Conservation (phyloP, 2,113 vertebrate genomes). For the Xenopus laevis region DNA sequence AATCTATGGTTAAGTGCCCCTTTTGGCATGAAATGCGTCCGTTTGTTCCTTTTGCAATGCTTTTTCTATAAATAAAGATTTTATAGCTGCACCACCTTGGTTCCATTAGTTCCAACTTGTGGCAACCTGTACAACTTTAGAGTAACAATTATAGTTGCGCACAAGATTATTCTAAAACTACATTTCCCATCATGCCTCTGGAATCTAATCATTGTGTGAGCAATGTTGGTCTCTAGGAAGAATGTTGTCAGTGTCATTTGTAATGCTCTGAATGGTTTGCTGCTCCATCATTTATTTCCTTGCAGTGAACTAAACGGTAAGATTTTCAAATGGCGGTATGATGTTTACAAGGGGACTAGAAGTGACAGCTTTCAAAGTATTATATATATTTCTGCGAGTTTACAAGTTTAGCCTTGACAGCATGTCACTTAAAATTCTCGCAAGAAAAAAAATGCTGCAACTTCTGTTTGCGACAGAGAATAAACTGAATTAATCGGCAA, state of each 20-base stretch:
- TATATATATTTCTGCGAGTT: conserved; percentile 64
- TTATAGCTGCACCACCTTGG: no score
- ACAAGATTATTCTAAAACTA: no score
- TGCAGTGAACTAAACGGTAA: conserved; percentile 17
- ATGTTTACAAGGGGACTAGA: conserved; percentile 69
- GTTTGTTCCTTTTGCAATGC: no score
- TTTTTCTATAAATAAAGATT: no score
- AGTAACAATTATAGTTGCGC: no score
- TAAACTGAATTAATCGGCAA: conserved; percentile 24
- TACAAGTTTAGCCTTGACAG: conserved; percentile 68
- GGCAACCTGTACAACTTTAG: no score
- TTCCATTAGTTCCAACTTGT: no score
- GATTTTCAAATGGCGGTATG: conserved; percentile 49
- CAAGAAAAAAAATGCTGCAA: conserved; percentile 56
- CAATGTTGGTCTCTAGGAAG: no score
- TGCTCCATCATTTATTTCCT: background rate
- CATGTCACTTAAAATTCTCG: conserved; percentile 72
- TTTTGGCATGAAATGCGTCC: no score
- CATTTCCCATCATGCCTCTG: no score
- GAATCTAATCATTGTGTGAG: no score
- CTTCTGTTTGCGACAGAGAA: conserved; percentile 67
- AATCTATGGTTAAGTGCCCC: no score
- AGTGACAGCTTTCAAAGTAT: conserved; percentile 72
- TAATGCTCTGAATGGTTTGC: background rate
- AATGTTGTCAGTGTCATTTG: background rate